phyloP scores from a whole-genome alignment of 2,797 vertebrate genomes.

The Phrynocephalus forsythii region DNA sequence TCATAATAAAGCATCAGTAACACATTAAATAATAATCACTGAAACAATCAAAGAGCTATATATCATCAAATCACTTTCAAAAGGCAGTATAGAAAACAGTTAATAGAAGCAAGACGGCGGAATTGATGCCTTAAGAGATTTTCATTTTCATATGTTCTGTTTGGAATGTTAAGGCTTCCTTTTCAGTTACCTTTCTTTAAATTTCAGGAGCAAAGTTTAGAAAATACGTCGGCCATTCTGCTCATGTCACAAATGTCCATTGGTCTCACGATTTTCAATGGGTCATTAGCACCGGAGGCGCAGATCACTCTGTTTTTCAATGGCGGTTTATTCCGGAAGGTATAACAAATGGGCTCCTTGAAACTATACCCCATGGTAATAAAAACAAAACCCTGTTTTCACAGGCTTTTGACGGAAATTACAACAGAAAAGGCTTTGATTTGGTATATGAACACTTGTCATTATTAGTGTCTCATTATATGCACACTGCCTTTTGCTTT shows the following conservation, averaged over 20 bases:
- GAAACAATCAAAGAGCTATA: too few species aligned
- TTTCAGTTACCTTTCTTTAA: not conserved
- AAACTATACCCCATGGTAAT: slow-evolving; percentile 89
- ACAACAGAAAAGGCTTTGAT: slow-evolving; percentile 16
- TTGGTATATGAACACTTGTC: slow-evolving; percentile 27
- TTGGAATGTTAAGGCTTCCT: not conserved
- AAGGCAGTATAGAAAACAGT: too few species aligned
- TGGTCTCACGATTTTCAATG: slow-evolving; percentile 97
- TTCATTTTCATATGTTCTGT: not conserved
- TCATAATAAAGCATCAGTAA: too few species aligned
- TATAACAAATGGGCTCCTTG: slow-evolving; percentile 87
- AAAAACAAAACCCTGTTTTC: slow-evolving; percentile 13
- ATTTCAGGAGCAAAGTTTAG: slow-evolving; percentile 92
- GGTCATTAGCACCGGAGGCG: slow-evolving; percentile 93
- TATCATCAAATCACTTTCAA: too few species aligned
- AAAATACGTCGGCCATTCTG: slow-evolving; percentile 94
- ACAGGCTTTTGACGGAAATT: slow-evolving; percentile 29
- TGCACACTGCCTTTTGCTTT: slow-evolving; percentile 8
- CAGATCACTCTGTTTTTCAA: slow-evolving; percentile 95
- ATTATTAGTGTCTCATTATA: not conserved
- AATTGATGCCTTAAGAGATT: too few species aligned
- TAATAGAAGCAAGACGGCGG: too few species aligned
- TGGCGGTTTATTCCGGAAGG: slow-evolving; percentile 96
- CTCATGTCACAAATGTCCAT: slow-evolving; percentile 94
- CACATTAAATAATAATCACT: too few species aligned